These are phyloP conservation scores for Bubo bubo DNA, from an alignment of 2,113 vertebrate species.

Conservation along the genomic window DNA sequence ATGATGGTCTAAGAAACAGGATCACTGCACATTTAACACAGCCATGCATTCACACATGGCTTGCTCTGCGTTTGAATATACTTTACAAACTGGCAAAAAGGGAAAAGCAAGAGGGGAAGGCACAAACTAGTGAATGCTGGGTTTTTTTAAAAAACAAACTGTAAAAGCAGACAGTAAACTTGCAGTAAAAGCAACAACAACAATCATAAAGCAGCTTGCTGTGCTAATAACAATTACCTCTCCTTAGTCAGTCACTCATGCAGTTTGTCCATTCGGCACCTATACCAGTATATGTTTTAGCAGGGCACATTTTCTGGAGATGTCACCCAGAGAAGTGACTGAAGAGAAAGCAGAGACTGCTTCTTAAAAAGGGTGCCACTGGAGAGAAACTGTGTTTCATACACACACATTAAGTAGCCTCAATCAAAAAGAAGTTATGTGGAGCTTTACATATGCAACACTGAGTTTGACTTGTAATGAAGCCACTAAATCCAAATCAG, in stretches of 20 bases:
- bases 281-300: background rate
- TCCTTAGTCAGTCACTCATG: background rate
- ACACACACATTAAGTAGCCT: background rate
- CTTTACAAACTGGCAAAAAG: background rate
- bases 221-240: background rate
- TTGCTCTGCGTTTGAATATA: background rate
- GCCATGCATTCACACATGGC: background rate
- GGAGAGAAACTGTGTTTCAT: background rate
- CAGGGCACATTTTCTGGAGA: background rate
- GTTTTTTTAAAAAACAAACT: background rate
- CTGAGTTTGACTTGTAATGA: background rate
- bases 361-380: background rate
- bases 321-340: background rate
- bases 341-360: background rate
- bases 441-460: background rate
- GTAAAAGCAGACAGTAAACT: background rate
- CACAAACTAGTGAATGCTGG: background rate
- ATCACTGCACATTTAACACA: background rate
- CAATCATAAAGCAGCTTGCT: background rate
- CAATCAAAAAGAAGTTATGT: background rate
- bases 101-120: background rate
- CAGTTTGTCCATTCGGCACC: background rate
- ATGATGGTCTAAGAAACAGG: background rate
- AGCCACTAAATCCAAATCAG: background rate
- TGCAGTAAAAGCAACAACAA: background rate